Base-by-base conservation (phyloP, 2,113 vertebrate genomes). In the Donacobius atricapilla region DNA sequence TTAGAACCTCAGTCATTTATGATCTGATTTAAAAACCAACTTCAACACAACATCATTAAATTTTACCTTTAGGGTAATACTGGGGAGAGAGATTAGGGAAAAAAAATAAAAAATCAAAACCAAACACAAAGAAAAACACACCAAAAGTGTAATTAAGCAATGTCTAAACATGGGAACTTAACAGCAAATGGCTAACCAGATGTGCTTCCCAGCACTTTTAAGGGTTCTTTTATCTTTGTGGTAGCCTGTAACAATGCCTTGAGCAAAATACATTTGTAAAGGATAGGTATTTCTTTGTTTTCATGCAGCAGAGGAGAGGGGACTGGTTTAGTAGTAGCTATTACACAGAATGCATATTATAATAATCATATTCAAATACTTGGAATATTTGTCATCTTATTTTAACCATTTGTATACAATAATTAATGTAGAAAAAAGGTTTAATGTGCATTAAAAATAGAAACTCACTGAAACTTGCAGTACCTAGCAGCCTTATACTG, bases 141-240 rank as follows among this genome's bases (percentile, higher is more conserved):
- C 11, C 66, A 82, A 75, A 94, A 94, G 90, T 93, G 83, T 97
- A 98, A 98, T 98, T 98, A 98, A 98, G 82, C 95, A 95, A 95
- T 76, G 69, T 79, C 69, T 95, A 90, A 97, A 95, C 64, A 87
- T 22, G 11, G 75, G 40, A 89, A 94, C 54, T 37, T 95, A 93
- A 82, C 88, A 96, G 68, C 81, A 96, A 95, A 92, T 57, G 24
- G 61, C 42, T 91, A 97, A 95, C 75, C 92, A 97, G 97, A 98
- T 96, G 96, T 93, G 75, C 64, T 94, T 83, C 53, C 27, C 89
- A 90, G 89, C 54, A 89, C 64, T 79, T 97, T 96, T 83, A 92
- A 87, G 84, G 92, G 90, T 37, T 96, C 44, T 96, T 89, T 93
- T 94, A 96, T 95, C 94, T 96, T 97, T 91, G 68, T 73, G 56